Evolutionary conservation across 1,140 invertebrate genomes (phyloP), one percentile per base, ranked within the genome.

Genomic region (Eueides isabella): DNA sequence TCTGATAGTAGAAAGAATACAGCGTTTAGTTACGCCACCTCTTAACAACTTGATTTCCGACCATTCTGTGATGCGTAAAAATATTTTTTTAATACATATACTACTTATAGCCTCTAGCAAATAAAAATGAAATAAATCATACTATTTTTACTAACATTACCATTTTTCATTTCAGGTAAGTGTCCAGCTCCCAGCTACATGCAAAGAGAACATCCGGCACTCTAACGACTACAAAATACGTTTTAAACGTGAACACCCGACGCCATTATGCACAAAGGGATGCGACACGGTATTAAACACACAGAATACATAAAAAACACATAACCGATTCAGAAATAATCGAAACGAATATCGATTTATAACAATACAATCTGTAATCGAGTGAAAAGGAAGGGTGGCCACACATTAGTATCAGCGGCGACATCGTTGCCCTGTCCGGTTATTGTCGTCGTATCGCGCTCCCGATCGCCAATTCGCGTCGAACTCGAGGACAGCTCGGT

Each of bases 361-460:
- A 90, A 90, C 89, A 91, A 91, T 92, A 88, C 89, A 91, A 92
- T 90, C 87, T 81, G 78, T 71, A 84, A 90, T 91, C 91, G 88
- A 87, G 81, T 84, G 88, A 89, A 89, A 89, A 90, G 86, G 84
- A 82, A 83, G 85, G 83, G 81, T 83, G 83, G 79, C 83, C 87
- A 88, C 85, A 88, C 85, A 85, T 87, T 75, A 67, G 80, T 85
- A 85, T 87, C 84, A 78, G 69, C 72, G 71, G 75, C 76, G 77
- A 79, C 77, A 83, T 90, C 85, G 83, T 72, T 73, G 74, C 75
- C 77, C 85, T 85, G 85, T 86, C 85, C 78, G 79, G 83, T 83
- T 85, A 86, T 91, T 91, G 90, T 91, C 44, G 48, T 23, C 73
- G 75, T 89, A 86, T 86, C 86, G 80, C 79, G 73, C 63, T 71